Evolutionary conservation across 2,113 vertebrate species (phyloP).

Genomic region (Zosterops pallidus): DNA sequence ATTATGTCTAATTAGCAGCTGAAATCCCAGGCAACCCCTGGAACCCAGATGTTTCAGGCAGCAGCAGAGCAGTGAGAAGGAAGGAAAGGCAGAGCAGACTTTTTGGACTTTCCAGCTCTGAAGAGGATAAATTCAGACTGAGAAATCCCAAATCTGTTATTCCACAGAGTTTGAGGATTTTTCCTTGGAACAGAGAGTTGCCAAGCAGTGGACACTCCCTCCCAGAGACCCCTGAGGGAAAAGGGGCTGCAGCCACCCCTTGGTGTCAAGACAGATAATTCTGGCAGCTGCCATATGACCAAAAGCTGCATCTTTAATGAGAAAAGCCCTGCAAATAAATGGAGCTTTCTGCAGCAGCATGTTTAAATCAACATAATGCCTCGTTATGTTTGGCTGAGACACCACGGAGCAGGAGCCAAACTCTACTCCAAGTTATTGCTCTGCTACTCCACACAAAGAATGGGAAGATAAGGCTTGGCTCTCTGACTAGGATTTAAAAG

Average conservation of each 20-base stretch:
- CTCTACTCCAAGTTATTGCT: background rate
- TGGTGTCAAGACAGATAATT: background rate
- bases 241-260: background rate
- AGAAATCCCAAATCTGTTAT: background rate
- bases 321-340: background rate
- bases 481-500: background rate
- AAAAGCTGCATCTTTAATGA: background rate
- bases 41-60: conserved; percentile 5
- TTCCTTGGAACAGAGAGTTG: background rate
- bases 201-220: background rate
- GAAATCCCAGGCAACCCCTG: background rate
- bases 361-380: conserved; percentile 28
- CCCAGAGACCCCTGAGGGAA: background rate
- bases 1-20: conserved; percentile 6
- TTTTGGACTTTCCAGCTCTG: background rate
- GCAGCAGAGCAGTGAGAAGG: background rate
- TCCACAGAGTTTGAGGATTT: background rate
- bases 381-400: background rate
- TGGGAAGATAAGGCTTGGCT: background rate
- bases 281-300: background rate
- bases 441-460: background rate
- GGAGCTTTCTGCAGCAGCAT: background rate
- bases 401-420: background rate
- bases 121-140: background rate
- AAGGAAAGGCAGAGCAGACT: background rate